A percentile compares a stretch with the other conserved stretches of the same genome.
These are phyloP conservation scores for Capreolus pygargus DNA, from an alignment of 2,113 vertebrate species.

Conservation along the genomic window DNA sequence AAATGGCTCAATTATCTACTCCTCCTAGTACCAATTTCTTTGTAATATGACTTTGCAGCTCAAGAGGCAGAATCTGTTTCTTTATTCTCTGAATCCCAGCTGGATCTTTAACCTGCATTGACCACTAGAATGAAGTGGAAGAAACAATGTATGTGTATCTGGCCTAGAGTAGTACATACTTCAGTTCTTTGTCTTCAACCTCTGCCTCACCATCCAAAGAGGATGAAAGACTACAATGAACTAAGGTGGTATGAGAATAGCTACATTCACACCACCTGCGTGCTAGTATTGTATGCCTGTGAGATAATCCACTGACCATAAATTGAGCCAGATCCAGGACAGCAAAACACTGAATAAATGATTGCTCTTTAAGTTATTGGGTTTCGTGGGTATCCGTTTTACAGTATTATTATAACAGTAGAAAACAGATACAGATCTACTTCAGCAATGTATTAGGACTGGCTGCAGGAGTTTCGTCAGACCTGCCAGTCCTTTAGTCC, in stretches of 20 bases:
- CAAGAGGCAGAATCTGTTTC: background rate
- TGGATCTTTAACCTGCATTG: background rate
- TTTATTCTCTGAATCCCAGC: background rate
- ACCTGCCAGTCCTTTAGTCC: background rate
- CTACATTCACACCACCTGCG: background rate
- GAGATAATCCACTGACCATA: background rate
- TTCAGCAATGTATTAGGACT: background rate
- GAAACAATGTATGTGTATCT: background rate
- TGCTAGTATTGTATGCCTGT: background rate
- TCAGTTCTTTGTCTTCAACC: background rate
- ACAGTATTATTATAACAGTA: background rate
- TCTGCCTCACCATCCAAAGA: background rate
- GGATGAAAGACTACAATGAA: background rate
- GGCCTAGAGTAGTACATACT: background rate
- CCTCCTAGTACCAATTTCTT: background rate
- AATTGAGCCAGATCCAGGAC: background rate
- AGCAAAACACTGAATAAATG: background rate
- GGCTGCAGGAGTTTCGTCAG: background rate
- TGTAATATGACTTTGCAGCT: background rate
- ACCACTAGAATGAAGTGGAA: background rate
- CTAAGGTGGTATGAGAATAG: no score
- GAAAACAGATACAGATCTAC: background rate
- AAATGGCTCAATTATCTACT: background rate
- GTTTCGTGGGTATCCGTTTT: background rate
- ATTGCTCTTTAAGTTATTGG: background rate